These are phyloP conservation scores for Drosophila mojavensis DNA, from an alignment of 1,140 invertebrate genomes.

Conservation along the genomic window DNA sequence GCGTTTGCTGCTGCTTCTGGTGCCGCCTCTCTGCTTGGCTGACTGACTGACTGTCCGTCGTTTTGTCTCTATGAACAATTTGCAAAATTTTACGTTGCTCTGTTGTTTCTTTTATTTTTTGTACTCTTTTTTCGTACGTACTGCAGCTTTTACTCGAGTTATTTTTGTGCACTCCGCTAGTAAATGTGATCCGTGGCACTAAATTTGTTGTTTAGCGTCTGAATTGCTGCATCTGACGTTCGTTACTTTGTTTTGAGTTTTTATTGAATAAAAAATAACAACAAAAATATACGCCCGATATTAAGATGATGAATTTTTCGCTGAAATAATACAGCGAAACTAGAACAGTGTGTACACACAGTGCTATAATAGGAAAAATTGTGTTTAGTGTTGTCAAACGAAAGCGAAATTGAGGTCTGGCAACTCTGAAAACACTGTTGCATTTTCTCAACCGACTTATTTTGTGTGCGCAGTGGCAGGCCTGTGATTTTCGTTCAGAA, in stretches of 20 bases:
- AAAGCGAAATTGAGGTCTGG: neutral
- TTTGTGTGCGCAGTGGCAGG: conserved; percentile 16
- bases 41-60: conserved; percentile 8
- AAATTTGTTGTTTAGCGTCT: conserved; percentile 28
- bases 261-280: conserved; percentile 49
- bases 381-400: conserved; percentile 12
- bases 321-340: conserved; percentile 50
- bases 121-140: conserved; percentile 38
- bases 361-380: conserved; percentile 23
- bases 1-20: conserved; percentile 1
- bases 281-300: conserved; percentile 52
- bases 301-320: conserved; percentile 56
- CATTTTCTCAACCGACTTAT: neutral
- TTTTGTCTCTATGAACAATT: conserved; percentile 42
- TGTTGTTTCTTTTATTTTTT: conserved; percentile 24
- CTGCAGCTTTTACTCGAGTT: conserved; percentile 35
- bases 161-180: conserved; percentile 22
- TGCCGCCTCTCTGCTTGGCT: neutral
- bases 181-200: conserved; percentile 22
- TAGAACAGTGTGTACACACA: conserved; percentile 49
- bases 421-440: conserved; percentile 13
- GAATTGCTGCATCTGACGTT: conserved; percentile 37
- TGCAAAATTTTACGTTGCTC: conserved; percentile 46
- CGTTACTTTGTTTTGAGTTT: conserved; percentile 33
- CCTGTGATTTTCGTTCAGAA: conserved; percentile 5